Conservation (phyloP, 2,888 invertebrate species). For the Notocelia uddmanniana region DNA sequence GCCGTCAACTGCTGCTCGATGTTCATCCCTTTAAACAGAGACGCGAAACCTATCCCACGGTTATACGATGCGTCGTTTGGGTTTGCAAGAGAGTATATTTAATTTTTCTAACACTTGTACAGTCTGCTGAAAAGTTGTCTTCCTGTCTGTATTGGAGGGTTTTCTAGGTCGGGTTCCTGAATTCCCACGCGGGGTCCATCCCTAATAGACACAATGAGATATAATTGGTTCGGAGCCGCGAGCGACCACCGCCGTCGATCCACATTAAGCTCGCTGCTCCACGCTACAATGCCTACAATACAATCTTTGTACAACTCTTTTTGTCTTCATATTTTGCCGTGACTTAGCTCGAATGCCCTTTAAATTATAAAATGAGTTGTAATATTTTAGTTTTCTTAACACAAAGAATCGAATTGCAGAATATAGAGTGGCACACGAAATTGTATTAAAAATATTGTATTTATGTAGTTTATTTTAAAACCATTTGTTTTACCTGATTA, state of each 20-base stretch:
- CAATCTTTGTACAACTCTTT: conserved; percentile 36
- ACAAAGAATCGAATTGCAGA: background rate
- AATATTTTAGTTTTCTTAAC: conserved; percentile 1
- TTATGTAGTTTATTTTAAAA: background rate
- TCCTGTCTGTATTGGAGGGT: background rate
- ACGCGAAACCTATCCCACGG: background rate
- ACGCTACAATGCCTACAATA: conserved; percentile 36
- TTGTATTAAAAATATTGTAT: background rate
- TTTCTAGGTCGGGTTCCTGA: conserved; percentile 44
- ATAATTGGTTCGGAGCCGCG: conserved; percentile 54
- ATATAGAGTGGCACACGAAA: background rate
- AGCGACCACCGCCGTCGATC: conserved; percentile 45
- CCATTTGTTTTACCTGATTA: background rate
- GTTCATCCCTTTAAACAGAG: background rate
- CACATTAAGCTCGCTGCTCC: conserved; percentile 28
- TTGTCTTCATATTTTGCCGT: conserved; percentile 37
- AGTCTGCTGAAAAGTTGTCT: background rate
- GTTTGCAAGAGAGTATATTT: background rate
- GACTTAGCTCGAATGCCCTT: conserved; percentile 36
- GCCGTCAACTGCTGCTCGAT: background rate
- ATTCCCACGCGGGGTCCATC: conserved; percentile 54
- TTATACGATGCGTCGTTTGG: background rate
- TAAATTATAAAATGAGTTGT: conserved; percentile 14
- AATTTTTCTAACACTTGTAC: background rate
- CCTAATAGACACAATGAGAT: conserved; percentile 57